Conservation (phyloP, 2,113 vertebrate species). For the Plectropomus leopardus region DNA sequence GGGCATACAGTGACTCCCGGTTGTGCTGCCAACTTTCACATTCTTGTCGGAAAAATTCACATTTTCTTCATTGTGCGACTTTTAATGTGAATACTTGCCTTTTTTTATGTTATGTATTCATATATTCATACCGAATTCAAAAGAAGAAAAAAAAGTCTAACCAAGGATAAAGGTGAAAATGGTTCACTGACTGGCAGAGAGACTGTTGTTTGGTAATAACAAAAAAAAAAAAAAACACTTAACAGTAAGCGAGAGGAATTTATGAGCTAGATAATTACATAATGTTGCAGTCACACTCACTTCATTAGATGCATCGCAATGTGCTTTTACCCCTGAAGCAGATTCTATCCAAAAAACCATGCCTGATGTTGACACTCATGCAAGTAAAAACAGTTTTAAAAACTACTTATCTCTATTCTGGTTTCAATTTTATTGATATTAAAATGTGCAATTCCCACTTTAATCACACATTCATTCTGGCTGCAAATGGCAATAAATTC, state of each 20-base stretch:
- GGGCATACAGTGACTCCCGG: constrained; percentile 34
- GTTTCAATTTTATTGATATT: background rate
- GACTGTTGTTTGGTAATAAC: background rate
- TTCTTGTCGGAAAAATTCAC: constrained; percentile 14
- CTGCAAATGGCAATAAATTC: constrained; percentile 15
- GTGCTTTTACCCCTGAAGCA: constrained; percentile 15
- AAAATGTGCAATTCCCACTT: background rate
- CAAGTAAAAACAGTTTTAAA: constrained; percentile 2
- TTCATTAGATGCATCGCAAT: constrained; percentile 36
- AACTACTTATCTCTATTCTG: background rate
- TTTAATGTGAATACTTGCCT: constrained; percentile 2
- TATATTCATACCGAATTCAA: background rate
- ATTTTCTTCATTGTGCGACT: constrained; percentile 9
- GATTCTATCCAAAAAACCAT: background rate
- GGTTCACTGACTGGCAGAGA: background rate
- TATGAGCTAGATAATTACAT: constrained; percentile 34
- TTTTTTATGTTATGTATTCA: constrained; percentile 11
- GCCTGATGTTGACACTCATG: constrained; percentile 16
- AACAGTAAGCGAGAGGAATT: constrained; percentile 27
- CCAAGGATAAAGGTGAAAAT: background rate
- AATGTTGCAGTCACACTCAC: constrained; percentile 7
- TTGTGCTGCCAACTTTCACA: constrained; percentile 45
- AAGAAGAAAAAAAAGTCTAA: constrained; percentile 4
- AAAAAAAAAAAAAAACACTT: constrained; percentile 24
- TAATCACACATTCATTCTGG: constrained; percentile 17